A percentile compares a stretch with the other conserved stretches of the same genome.
Evolutionary conservation across 2,888 invertebrate species (phyloP).

Genomic region (Drosophila suboccidentalis): DNA sequence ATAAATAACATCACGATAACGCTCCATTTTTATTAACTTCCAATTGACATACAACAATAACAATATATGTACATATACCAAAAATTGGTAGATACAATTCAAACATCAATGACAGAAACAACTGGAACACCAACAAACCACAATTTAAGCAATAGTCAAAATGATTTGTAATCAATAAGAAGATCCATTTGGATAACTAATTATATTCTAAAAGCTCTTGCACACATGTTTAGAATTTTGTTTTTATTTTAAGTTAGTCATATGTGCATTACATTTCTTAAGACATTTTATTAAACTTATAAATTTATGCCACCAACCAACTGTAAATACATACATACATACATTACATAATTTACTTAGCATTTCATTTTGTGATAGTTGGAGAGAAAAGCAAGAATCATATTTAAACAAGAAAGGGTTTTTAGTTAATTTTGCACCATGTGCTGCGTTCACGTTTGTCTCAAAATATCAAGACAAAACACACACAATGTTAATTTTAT

Average conservation of each 20-base stretch:
- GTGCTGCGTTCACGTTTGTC: constrained; percentile 35
- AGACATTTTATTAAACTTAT: background rate
- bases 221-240: constrained; percentile 13
- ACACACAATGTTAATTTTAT: constrained; percentile 45
- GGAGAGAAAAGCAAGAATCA: constrained; percentile 24
- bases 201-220: constrained; percentile 14
- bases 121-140: constrained; percentile 36
- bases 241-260: constrained; percentile 11
- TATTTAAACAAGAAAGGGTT: constrained; percentile 9
- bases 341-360: constrained; percentile 49
- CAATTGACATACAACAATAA: constrained; percentile 64
- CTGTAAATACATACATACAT: constrained; percentile 48
- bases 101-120: constrained; percentile 24
- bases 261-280: constrained; percentile 10
- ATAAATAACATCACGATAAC: constrained; percentile 26
- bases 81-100: background rate
- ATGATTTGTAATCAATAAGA: constrained; percentile 42
- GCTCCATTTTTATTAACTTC: constrained; percentile 53
- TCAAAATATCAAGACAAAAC: constrained; percentile 34
- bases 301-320: constrained; percentile 32
- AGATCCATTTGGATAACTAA: constrained; percentile 23
- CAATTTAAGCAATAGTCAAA: constrained; percentile 50
- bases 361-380: constrained; percentile 64
- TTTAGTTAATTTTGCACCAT: constrained; percentile 8
- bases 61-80: constrained; percentile 3